Evolutionary conservation across 2,888 invertebrate genomes (phyloP).

Genomic region (Apotomis betuletana): DNA sequence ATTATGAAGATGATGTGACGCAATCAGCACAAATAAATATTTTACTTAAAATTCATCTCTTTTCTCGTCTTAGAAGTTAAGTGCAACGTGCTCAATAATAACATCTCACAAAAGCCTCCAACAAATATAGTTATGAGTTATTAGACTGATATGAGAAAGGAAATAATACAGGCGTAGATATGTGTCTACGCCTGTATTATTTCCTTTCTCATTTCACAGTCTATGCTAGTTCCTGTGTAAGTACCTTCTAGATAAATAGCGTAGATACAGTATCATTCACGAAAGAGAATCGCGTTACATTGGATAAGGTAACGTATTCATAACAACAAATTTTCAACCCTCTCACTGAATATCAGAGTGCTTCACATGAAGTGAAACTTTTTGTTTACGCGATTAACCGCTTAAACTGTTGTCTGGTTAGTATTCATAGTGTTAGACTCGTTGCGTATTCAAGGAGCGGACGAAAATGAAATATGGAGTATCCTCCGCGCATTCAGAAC

Average conservation of each 20-base stretch:
- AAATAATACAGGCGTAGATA: background rate
- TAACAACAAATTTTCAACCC: slow-evolving; percentile 26
- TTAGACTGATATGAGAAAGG: no score
- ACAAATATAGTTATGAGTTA: no score
- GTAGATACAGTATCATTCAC: background rate
- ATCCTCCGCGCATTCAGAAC: slow-evolving; percentile 76
- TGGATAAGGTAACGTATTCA: slow-evolving; percentile 20
- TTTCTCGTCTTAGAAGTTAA: background rate
- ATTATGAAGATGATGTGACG: slow-evolving; percentile 4
- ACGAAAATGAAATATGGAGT: slow-evolving; percentile 81
- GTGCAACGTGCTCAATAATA: background rate
- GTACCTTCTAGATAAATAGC: background rate
- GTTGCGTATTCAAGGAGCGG: slow-evolving; percentile 76
- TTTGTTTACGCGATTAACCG: slow-evolving; percentile 81
- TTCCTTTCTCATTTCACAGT: background rate
- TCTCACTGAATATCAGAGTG: slow-evolving; percentile 31
- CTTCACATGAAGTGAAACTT: slow-evolving; percentile 66
- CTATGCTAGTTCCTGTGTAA: background rate
- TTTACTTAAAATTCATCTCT: background rate
- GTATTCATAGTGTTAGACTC: slow-evolving; percentile 78
- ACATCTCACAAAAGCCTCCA: background rate
- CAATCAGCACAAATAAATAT: background rate
- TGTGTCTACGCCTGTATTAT: background rate
- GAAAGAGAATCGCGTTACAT: slow-evolving; percentile 6
- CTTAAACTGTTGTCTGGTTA: slow-evolving; percentile 80